Conservation (phyloP, 2,888 invertebrate genomes). For the Mesopsocus fuscifrons region DNA sequence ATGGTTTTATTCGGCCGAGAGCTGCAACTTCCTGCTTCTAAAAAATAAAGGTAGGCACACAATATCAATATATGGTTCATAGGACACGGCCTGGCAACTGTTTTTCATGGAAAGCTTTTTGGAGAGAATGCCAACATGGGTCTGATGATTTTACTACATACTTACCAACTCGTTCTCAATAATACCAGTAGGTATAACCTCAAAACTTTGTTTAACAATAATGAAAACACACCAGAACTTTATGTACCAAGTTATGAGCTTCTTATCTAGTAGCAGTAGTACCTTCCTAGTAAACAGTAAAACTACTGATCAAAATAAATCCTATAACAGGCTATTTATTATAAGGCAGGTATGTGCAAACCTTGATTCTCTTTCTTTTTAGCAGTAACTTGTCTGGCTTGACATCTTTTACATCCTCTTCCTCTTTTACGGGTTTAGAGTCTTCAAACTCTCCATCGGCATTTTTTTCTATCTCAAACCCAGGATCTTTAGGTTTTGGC, state of each 20-base stretch:
- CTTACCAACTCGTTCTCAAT: too few species aligned
- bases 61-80: slow-evolving; percentile 10
- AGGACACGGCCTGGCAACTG: too few species aligned
- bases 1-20: slow-evolving; percentile 50
- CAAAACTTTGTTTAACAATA: too few species aligned
- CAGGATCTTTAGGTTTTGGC: slow-evolving; percentile 28
- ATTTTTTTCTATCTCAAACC: slow-evolving; percentile 49
- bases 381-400: slow-evolving; percentile 15
- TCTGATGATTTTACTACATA: neutral
- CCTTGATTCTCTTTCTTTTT: slow-evolving; percentile 13
- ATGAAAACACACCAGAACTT: too few species aligned
- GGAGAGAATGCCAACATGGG: slow-evolving; percentile 9
- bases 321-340: too few species aligned
- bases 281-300: too few species aligned
- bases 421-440: slow-evolving; percentile 17
- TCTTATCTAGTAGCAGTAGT: too few species aligned
- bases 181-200: too few species aligned
- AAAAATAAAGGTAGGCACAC: slow-evolving; percentile 19
- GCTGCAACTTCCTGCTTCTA: slow-evolving; percentile 42
- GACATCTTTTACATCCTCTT: slow-evolving; percentile 23
- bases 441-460: slow-evolving; percentile 23
- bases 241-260: too few species aligned
- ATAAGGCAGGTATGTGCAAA: too few species aligned
- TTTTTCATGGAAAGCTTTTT: too few species aligned
- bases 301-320: too few species aligned